Evolutionary conservation across 2,797 vertebrate genomes (phyloP).

Genomic region (Hapalemur alaotrensis): DNA sequence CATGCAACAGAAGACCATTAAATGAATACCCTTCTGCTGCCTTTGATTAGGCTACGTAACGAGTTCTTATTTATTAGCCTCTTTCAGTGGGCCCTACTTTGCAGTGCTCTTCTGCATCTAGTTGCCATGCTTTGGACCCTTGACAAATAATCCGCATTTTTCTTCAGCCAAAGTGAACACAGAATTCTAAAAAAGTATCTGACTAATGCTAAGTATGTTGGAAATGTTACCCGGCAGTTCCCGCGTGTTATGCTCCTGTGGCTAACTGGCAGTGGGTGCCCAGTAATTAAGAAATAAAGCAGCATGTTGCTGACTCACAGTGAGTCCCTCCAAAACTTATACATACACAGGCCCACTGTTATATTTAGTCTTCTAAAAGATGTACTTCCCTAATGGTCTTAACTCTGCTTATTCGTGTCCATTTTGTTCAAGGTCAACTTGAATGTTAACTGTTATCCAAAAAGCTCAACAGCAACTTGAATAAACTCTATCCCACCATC

Average conservation of each 20-base stretch:
- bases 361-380: constrained; percentile 51
- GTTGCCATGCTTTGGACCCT: not conserved
- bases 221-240: constrained; percentile 22
- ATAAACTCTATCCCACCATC: not conserved
- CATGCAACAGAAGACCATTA: constrained; percentile 34
- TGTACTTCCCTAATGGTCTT: not conserved
- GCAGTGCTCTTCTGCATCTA: not conserved
- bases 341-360: not conserved
- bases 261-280: not conserved
- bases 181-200: constrained; percentile 34
- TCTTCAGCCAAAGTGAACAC: not conserved
- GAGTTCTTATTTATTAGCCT: constrained; percentile 8
- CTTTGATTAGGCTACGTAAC: not conserved
- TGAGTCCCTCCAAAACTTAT: not conserved
- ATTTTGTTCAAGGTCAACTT: constrained; percentile 6
- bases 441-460: not conserved
- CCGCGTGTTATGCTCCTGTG: not conserved
- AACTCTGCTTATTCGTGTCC: constrained; percentile 14
- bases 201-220: constrained; percentile 42
- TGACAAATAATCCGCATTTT: not conserved
- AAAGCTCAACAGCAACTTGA: not conserved
- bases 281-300: constrained; percentile 58
- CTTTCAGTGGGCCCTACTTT: not conserved
- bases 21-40: not conserved
- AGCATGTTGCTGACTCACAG: constrained; percentile 32